Conservation (phyloP, 1,140 invertebrate genomes). For the Lucilia cuprina region DNA sequence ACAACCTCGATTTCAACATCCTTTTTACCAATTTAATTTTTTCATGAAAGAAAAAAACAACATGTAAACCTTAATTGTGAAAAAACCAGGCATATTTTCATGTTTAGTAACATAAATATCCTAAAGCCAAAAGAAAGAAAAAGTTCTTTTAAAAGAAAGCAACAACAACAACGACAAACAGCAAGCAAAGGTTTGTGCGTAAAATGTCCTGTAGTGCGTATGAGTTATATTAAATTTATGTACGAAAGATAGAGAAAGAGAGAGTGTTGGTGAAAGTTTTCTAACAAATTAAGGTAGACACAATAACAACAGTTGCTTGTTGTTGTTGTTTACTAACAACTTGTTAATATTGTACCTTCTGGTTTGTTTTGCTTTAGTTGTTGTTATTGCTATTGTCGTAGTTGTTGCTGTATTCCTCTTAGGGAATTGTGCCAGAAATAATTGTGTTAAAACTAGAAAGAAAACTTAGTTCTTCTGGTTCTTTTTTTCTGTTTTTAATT, state of each 20-base stretch:
- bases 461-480: background rate
- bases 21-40: too few species aligned
- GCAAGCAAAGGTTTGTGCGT: background rate
- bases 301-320: background rate
- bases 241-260: background rate
- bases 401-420: background rate
- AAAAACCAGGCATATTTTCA: too few species aligned
- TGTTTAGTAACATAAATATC: slow-evolving; percentile 7
- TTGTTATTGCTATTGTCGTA: background rate
- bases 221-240: background rate
- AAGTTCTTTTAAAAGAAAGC: background rate
- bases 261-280: background rate
- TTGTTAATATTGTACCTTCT: background rate
- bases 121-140: background rate
- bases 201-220: slow-evolving; percentile 6
- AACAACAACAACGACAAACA: background rate
- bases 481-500: background rate
- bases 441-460: slow-evolving; percentile 15
- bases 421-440: slow-evolving; percentile 1
- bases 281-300: slow-evolving; percentile 3
- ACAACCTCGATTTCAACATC: too few species aligned
- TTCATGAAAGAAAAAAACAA: too few species aligned
- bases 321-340: background rate
- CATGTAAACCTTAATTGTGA: too few species aligned
- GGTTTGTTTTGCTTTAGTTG: background rate